Conservation (phyloP, 35 echinoderm and acorn worm genomes). For the Lytechinus pictus region DNA sequence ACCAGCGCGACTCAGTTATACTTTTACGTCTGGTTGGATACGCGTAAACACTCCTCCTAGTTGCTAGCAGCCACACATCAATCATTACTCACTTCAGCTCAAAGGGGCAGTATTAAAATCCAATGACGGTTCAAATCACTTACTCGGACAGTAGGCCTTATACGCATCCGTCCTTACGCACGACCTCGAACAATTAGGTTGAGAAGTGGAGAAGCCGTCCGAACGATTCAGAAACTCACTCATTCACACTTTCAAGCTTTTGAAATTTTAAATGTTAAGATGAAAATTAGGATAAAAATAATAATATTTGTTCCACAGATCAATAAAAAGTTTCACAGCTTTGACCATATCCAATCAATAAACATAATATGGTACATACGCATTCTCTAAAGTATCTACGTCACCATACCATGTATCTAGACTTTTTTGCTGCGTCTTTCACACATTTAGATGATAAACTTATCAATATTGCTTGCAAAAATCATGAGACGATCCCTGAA, state of each 20-base stretch:
- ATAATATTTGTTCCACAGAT: neutral
- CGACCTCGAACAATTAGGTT: constrained; percentile 1
- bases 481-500: constrained; percentile 59
- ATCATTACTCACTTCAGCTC: constrained; percentile 71
- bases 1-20: constrained; percentile 57
- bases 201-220: neutral
- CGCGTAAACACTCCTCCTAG: constrained; percentile 68
- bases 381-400: neutral
- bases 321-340: neutral
- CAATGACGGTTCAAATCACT: constrained; percentile 78
- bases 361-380: neutral
- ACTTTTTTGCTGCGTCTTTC: neutral
- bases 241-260: neutral
- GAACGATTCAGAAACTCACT: neutral
- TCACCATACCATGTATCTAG: neutral
- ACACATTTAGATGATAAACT: neutral
- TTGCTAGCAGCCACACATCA: constrained; percentile 71
- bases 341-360: constrained; percentile 2
- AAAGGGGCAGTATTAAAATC: constrained; percentile 66
- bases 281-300: neutral
- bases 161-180: constrained; percentile 36
- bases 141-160: constrained; percentile 58
- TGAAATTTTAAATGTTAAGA: neutral
- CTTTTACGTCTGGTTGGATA: constrained; percentile 62
- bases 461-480: neutral